Evolutionary conservation across 1,140 invertebrate genomes (phyloP), one percentile per base, ranked within the genome.

Genomic region (Chelonus insularis): DNA sequence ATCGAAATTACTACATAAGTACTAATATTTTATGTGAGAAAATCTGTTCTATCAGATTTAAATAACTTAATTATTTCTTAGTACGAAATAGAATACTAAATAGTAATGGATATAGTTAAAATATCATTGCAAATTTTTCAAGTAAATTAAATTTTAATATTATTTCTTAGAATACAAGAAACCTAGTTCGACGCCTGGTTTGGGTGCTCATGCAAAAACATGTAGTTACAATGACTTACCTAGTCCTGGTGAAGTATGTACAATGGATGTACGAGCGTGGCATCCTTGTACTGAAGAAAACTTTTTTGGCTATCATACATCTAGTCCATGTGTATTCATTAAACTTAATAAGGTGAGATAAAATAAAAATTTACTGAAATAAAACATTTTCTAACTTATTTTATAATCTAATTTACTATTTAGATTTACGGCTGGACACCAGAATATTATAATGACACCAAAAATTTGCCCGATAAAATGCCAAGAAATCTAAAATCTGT

Each of bases 301-400:
- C 63, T 83, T 86, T 70, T 95, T 87, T 70, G 91, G 92, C 70
- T 95, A 91, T 73, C 86, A 88, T 50, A 83, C 87, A 66, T 89
- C 87, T 12, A 86, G 88, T 11, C 92, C 92, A 9, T 94, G 91
- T 72, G 87, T 94, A 72, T 89, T 93, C 79, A 84, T 94, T 58
- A 94, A 94, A 74, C 81, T 94, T 39, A 94, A 94, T 69, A 92
- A 91, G 84, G 89, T 91, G 69, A 68, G 54, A n/a, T n/a, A n/a
- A n/a, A 14, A n/a, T 57, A 47, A 1, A 61, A 16, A 63, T 6
- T 11, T 54, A 37, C n/a, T 20, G 4, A 43, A 20, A 50, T 37
- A 60, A 51, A 48, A 37, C 7, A 60, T 58, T 9, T 60, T 83
- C 80, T 77, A 21, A 18, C 7, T 41, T 37, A 51, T 23, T 48